Conservation (phyloP, 2,113 vertebrate species). For the Lagopus leucura region DNA sequence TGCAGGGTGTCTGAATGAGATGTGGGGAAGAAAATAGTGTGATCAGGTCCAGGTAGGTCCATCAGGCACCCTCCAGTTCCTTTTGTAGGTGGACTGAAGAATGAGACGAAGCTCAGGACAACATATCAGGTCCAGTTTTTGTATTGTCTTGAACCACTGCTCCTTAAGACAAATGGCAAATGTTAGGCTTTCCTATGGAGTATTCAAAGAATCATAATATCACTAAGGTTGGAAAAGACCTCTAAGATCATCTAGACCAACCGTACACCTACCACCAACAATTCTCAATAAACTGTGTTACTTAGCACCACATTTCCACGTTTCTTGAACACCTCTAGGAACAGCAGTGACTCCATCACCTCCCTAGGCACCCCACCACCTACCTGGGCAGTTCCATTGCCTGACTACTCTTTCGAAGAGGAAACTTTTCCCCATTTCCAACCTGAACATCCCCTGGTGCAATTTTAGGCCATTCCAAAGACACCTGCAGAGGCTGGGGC, state of each 20-base stretch:
- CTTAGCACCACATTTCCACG: too few relatives aligned
- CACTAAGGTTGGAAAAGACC: too few relatives aligned
- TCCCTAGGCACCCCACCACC: too few relatives aligned
- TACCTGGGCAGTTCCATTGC: too few relatives aligned
- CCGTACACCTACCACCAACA: too few relatives aligned
- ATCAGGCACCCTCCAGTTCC: neutral
- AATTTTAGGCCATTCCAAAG: neutral
- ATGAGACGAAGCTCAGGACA: neutral
- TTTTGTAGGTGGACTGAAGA: neutral
- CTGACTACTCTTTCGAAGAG: too few relatives aligned
- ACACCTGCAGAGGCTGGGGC: neutral
- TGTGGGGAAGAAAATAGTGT: neutral
- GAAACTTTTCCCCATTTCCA: too few relatives aligned
- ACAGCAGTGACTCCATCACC: too few relatives aligned
- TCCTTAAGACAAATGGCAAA: neutral
- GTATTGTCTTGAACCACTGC: neutral
- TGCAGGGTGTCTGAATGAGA: neutral
- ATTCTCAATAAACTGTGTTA: too few relatives aligned
- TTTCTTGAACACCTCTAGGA: too few relatives aligned
- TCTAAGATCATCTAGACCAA: too few relatives aligned
- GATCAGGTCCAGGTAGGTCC: neutral
- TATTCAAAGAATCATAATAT: neutral
- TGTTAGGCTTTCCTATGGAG: fast-evolving
- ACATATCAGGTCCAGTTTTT: neutral
- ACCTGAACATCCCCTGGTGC: too few relatives aligned